These are phyloP conservation scores for Hemistola chrysoprasaria DNA, from an alignment of 2,888 invertebrate species.

Conservation along the genomic window DNA sequence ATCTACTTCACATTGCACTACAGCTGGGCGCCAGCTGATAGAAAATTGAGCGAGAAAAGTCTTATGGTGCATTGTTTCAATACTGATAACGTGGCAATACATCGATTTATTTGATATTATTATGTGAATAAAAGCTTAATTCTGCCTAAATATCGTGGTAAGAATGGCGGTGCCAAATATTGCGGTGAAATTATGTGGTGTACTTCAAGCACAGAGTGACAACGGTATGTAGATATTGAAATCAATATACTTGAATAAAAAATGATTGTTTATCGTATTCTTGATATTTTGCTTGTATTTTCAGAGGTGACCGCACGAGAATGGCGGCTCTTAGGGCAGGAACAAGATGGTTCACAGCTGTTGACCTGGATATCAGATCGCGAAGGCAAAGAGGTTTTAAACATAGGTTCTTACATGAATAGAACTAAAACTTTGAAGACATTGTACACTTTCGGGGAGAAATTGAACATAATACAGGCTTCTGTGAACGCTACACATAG, in stretches of 20 bases:
- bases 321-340: slow-evolving; percentile 92
- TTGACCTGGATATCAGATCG: slow-evolving; percentile 84
- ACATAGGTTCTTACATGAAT: slow-evolving; percentile 84
- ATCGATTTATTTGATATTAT: slow-evolving; percentile 32
- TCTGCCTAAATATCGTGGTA: slow-evolving; percentile 26
- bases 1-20: slow-evolving; percentile 53
- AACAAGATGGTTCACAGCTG: slow-evolving; percentile 88
- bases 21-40: slow-evolving; percentile 81
- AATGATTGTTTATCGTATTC: slow-evolving; percentile 1
- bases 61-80: slow-evolving; percentile 48
- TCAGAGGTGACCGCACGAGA: slow-evolving; percentile 85
- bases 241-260: slow-evolving; percentile 22
- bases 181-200: slow-evolving; percentile 81
- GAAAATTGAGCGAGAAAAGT: slow-evolving; percentile 70
- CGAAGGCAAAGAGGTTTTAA: slow-evolving; percentile 51
- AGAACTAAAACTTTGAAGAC: slow-evolving; percentile 81
- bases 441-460: slow-evolving; percentile 84
- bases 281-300: slow-evolving; percentile 29
- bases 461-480: slow-evolving; percentile 89
- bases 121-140: slow-evolving; percentile 44
- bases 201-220: slow-evolving; percentile 72
- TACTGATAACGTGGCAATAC: slow-evolving; percentile 50
- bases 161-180: slow-evolving; percentile 77
- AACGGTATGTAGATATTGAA: slow-evolving; percentile 59
- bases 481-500: slow-evolving; percentile 87